phyloP scores from a whole-genome alignment of 1,140 invertebrate species.

The Temnothorax nylanderi region DNA sequence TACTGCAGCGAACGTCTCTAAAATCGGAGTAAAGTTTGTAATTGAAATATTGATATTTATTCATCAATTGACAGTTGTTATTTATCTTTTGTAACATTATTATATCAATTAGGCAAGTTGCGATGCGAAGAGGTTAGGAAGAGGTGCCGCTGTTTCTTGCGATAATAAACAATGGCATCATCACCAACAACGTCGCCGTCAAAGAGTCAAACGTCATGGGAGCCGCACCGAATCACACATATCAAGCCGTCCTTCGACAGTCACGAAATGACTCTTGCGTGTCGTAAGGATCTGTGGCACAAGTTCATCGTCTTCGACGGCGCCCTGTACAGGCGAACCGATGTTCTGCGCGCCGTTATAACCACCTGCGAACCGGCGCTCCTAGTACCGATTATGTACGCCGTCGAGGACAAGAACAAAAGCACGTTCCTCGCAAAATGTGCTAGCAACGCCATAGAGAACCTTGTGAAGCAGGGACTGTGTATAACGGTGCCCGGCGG shows the following conservation, averaged over 20 bases:
- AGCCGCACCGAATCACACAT: conserved; percentile 79
- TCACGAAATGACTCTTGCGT: conserved; percentile 75
- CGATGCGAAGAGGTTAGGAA: not conserved
- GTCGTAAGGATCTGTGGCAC: conserved; percentile 81
- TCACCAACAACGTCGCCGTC: not conserved
- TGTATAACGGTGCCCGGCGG: conserved; percentile 71
- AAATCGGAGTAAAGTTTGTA: not conserved
- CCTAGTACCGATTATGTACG: conserved; percentile 79
- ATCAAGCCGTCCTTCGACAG: conserved; percentile 76
- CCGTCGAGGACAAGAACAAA: conserved; percentile 75
- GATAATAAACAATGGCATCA: conserved; percentile 24
- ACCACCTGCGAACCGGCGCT: conserved; percentile 76
- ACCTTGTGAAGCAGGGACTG: conserved; percentile 77
- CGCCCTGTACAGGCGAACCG: conserved; percentile 67
- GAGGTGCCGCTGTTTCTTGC: not conserved
- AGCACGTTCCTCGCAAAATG: conserved; percentile 80
- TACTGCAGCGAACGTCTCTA: not conserved
- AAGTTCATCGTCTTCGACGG: conserved; percentile 83
- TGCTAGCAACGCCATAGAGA: conserved; percentile 73
- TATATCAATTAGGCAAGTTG: not conserved
- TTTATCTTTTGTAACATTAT: not conserved
- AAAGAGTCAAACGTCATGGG: conserved; percentile 36
- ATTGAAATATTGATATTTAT: not conserved
- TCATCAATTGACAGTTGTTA: not conserved
- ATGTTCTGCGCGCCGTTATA: conserved; percentile 77